These are phyloP conservation scores for Acronicta aceris DNA, from an alignment of 2,888 invertebrate genomes.

Conservation along the genomic window DNA sequence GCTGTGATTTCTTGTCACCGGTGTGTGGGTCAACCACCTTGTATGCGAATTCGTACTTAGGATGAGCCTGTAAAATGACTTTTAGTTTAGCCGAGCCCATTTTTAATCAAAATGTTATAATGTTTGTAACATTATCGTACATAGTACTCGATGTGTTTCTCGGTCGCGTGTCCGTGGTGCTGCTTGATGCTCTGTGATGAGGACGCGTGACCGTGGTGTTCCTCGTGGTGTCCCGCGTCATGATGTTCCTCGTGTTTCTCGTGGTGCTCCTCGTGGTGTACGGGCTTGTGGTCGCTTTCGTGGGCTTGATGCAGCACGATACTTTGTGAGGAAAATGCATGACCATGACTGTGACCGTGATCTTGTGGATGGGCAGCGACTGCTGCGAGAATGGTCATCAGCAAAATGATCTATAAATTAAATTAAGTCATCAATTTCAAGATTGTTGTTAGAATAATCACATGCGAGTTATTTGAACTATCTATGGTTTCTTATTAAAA, in stretches of 20 bases:
- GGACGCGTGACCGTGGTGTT: constrained; percentile 54
- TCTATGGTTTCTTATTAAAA: too few species aligned
- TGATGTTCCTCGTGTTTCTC: constrained; percentile 11
- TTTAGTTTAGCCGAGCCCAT: neutral
- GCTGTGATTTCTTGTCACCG: constrained; percentile 77
- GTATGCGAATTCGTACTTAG: constrained; percentile 81
- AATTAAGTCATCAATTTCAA: neutral
- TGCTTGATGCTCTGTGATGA: constrained; percentile 68
- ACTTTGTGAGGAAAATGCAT: constrained; percentile 64
- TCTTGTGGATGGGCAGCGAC: constrained; percentile 43
- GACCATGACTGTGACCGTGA: constrained; percentile 40
- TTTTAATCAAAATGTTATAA: neutral
- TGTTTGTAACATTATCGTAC: constrained; percentile 4
- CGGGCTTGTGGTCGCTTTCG: constrained; percentile 31
- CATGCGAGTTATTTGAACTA: too few species aligned
- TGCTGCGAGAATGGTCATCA: constrained; percentile 20
- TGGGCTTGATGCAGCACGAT: constrained; percentile 63
- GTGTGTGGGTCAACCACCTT: constrained; percentile 82
- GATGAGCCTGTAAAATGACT: constrained; percentile 59
- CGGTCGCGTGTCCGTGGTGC: constrained; percentile 60
- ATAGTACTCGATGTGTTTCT: constrained; percentile 48
- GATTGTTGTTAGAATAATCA: too few species aligned
- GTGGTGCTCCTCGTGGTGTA: constrained; percentile 20
- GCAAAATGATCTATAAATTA: constrained; percentile 23
- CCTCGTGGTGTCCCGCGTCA: constrained; percentile 6